These are phyloP conservation scores for Xenops minutus DNA, from an alignment of 2,797 vertebrate species.

Conservation along the genomic window DNA sequence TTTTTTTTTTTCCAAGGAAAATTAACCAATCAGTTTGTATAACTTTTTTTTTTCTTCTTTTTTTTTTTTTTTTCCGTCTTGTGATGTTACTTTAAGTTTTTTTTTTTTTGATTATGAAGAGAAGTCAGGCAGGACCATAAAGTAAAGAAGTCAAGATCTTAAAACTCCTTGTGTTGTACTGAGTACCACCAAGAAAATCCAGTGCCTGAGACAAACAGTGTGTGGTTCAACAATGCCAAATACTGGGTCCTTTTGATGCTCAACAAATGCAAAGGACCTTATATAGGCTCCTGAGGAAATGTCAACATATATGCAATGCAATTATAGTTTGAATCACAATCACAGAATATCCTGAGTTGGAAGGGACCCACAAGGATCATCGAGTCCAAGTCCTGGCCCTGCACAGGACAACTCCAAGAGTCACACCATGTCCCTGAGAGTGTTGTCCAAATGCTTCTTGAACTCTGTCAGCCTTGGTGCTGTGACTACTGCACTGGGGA, in stretches of 20 bases:
- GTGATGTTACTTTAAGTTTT: neutral
- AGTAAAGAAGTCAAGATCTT: neutral
- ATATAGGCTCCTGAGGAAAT: neutral
- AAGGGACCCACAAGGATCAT: neutral
- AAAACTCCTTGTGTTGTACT: neutral
- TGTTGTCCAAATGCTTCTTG: neutral
- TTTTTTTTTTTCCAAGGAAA: neutral
- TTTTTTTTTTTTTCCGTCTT: too few species aligned
- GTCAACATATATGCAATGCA: neutral
- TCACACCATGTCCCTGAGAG: neutral
- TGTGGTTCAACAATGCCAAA: neutral
- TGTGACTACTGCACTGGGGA: neutral
- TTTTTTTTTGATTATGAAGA: neutral
- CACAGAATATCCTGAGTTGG: neutral
- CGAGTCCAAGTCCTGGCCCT: neutral
- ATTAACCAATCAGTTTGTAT: neutral
- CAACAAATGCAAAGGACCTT: neutral
- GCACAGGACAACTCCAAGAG: neutral
- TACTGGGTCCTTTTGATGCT: neutral
- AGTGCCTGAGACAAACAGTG: accelerated
- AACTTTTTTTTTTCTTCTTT: neutral
- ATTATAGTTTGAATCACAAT: neutral
- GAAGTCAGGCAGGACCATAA: neutral
- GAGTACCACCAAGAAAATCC: neutral
- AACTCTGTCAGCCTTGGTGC: neutral